These are phyloP conservation scores for Girardinichthys multiradiatus DNA, from an alignment of 2,113 vertebrate genomes.

Conservation along the genomic window DNA sequence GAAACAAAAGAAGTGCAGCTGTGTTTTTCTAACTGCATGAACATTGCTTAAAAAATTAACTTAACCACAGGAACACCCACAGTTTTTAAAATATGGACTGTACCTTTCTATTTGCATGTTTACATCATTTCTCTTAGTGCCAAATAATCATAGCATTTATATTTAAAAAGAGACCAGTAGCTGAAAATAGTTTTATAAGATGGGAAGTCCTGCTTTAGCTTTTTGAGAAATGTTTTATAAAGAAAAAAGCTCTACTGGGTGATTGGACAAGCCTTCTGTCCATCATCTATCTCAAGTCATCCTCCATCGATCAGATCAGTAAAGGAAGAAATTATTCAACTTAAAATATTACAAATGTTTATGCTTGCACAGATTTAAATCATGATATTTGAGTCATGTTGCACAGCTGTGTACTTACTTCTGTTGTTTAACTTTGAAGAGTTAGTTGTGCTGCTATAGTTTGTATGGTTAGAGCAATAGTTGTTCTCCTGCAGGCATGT, in stretches of 20 bases:
- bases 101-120: not conserved
- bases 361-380: not conserved
- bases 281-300: not conserved
- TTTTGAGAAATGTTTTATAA: too few relatives aligned
- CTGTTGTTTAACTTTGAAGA: not conserved
- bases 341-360: too few relatives aligned
- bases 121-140: not conserved
- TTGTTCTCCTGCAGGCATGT: constrained; percentile 74
- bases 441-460: not conserved
- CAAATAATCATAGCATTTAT: not conserved
- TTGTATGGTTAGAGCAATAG: constrained; percentile 3
- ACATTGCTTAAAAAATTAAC: not conserved
- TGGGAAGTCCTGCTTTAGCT: not conserved
- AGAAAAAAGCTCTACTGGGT: too few relatives aligned
- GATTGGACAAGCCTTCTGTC: not conserved
- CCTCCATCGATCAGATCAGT: not conserved
- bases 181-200: not conserved
- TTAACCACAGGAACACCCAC: not conserved
- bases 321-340: too few relatives aligned
- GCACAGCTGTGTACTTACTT: too few relatives aligned
- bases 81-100: not conserved
- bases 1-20: not conserved
- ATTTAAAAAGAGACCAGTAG: not conserved
- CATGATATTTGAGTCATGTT: too few relatives aligned
- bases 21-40: not conserved